Conservation (phyloP, 1,140 invertebrate genomes). For the Holotrichia oblita region DNA sequence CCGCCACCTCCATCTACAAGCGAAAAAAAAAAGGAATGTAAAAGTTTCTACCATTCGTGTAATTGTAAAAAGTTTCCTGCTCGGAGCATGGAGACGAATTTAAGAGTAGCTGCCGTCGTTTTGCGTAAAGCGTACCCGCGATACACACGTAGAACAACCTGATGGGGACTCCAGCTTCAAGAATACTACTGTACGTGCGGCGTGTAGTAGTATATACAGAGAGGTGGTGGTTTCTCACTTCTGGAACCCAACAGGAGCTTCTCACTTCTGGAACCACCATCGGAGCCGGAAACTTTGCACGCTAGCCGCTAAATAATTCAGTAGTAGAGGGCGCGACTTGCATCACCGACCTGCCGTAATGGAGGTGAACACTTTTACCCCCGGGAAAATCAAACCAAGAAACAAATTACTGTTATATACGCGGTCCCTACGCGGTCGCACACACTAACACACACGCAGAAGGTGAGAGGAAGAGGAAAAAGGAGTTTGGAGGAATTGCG, state of each 20-base stretch:
- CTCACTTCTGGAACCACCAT: background rate
- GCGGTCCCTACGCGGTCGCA: background rate
- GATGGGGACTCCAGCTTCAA: background rate
- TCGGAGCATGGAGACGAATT: too few species aligned
- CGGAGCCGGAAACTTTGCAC: background rate
- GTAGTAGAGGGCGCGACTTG: slow-evolving; percentile 7
- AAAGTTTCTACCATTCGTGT: background rate
- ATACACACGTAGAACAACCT: background rate
- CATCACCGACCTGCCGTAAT: background rate
- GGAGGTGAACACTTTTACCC: slow-evolving; percentile 11
- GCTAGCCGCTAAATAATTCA: slow-evolving; percentile 7
- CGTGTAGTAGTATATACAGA: background rate
- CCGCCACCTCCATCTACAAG: too few species aligned
- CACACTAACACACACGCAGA: too few species aligned
- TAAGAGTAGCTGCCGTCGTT: background rate
- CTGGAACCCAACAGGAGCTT: background rate
- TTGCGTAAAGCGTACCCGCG: background rate
- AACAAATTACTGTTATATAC: slow-evolving; percentile 13
- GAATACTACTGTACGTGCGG: background rate
- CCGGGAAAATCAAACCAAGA: background rate
- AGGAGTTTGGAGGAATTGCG: background rate
- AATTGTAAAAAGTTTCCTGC: background rate
- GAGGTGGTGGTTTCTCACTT: background rate
- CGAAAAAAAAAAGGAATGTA: background rate
- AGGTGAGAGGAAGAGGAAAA: background rate